These are phyloP conservation scores for Eonycteris spelaea DNA, from an alignment of 2,113 vertebrate genomes.

Conservation along the genomic window DNA sequence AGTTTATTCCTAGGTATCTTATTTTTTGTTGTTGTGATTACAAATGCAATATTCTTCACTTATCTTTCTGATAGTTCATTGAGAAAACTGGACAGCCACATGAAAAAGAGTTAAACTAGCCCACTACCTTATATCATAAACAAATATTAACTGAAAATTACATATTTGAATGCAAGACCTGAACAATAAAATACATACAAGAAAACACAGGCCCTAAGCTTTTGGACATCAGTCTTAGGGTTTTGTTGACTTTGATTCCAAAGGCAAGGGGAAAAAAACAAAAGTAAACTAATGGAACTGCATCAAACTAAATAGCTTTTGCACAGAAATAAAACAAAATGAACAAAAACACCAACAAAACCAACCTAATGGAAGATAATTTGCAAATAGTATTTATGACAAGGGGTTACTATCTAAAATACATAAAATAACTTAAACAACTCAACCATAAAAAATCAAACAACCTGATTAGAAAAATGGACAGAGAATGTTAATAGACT, in stretches of 20 bases:
- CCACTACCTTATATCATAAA: neutral
- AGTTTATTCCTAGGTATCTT: neutral
- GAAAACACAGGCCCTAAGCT: neutral
- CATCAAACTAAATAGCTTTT: neutral
- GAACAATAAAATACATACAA: neutral
- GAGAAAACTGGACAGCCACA: neutral
- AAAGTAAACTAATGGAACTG: neutral
- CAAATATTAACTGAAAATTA: neutral
- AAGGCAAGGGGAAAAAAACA: neutral
- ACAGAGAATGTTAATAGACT: neutral
- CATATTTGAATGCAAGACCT: neutral
- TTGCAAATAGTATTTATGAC: neutral
- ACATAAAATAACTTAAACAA: neutral
- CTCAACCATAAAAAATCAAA: neutral
- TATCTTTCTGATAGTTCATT: neutral
- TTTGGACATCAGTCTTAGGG: neutral
- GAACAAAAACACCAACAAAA: neutral
- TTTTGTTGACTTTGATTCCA: neutral
- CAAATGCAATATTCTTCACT: neutral
- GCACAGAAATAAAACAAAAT: neutral
- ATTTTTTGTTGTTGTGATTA: neutral
- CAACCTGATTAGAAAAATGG: neutral
- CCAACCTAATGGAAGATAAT: neutral
- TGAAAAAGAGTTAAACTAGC: neutral
- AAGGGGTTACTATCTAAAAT: neutral